Evolutionary conservation across 2,113 vertebrate genomes (phyloP).

Genomic region (Leptosomus discolor): DNA sequence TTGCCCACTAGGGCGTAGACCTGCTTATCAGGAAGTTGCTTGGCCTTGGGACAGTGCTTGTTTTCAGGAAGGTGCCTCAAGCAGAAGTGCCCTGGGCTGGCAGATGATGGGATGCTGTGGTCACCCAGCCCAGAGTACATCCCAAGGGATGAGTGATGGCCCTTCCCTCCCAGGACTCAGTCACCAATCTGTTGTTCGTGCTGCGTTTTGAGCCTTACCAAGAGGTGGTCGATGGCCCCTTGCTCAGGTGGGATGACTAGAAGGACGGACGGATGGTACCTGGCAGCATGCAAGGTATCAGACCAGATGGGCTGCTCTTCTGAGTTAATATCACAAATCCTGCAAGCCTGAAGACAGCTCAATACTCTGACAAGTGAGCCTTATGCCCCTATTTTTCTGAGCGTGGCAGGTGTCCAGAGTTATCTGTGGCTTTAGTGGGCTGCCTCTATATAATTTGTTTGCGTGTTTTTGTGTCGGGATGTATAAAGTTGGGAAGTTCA

Average conservation of each 20-base stretch:
- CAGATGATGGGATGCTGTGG: background rate
- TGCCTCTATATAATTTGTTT: background rate
- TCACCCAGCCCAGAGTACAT: background rate
- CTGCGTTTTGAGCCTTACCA: background rate
- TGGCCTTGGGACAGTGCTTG: no score
- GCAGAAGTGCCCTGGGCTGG: background rate
- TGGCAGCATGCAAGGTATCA: rapidly evolving
- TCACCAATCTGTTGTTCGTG: background rate
- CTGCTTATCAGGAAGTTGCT: background rate
- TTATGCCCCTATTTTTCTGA: background rate
- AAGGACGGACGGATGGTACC: rapidly evolving
- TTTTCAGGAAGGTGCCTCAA: background rate
- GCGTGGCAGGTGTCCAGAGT: background rate
- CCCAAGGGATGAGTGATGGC: background rate
- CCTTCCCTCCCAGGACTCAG: no score
- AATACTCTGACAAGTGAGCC: background rate
- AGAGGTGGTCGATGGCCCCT: background rate
- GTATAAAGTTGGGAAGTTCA: background rate
- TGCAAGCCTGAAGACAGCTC: background rate
- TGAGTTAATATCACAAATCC: background rate
- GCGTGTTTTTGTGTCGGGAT: background rate
- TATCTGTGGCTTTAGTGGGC: background rate
- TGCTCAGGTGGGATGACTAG: background rate
- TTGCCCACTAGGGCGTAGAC: background rate
- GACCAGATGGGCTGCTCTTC: background rate